Evolutionary conservation across 2,797 vertebrate genomes (phyloP), one percentile per base, ranked within the genome.

Genomic region (Rhabdomys pumilio): DNA sequence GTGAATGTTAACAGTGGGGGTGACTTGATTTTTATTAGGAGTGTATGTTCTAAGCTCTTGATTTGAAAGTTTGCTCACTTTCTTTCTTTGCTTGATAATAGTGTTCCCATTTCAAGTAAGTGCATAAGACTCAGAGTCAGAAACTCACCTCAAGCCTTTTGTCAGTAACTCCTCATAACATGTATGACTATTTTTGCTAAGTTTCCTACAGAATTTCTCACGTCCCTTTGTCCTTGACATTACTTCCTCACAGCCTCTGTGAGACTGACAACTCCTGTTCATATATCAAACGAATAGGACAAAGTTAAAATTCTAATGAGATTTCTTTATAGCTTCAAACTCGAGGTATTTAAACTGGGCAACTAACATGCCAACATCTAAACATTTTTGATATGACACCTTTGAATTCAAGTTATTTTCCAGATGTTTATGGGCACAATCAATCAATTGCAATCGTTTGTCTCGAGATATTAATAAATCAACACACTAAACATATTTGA

Each of bases 241-340:
- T 83, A 13, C 34, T 93, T 84, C 24, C 29, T 90, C 57, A 86
- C 47, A 85, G 24, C 72, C 3, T 57, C 7, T 82, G 90, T 72
- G 85, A 94, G 41, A 95, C 6, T 55, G 26, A 91, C 67, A 31
- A 85, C 24, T 86, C n/a, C 55, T 57, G 55, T 44, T 92, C 24
- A 92, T 63, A 20, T 96, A 13, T 96, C 81, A 91, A 67, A 85
- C n/a, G 9, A 65, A 3, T 6, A 84, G 55, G 77, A 26, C 73
- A 75, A 69, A 87, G 6, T 6, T 50, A 31, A 17, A 8, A 88
- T 93, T 90, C 38, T 69, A 63, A 75, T 31, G 15, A 38, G 72
- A 92, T 31, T 92, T 29, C 3, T 55, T 92, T 31, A 3, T 41
- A 90, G 75, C 12, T 85, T n/a, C 8, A 85, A 73, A 61, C 6